phyloP scores from a whole-genome alignment of 92 coral and sea anemone species.

The Zoanthus sociatus region DNA sequence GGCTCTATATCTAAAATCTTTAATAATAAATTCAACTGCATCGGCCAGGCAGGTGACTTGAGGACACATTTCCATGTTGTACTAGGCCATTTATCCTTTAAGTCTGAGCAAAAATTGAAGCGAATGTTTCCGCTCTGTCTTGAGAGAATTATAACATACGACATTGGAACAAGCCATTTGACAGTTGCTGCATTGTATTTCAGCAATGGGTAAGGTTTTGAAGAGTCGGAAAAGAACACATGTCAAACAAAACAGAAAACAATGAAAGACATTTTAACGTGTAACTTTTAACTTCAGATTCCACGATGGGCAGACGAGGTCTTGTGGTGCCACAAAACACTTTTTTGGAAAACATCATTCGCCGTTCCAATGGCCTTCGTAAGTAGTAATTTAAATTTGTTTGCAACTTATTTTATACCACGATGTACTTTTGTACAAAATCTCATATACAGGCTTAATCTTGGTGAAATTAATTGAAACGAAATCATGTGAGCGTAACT shows the following conservation, averaged over 20 bases:
- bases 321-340: constrained; percentile 97
- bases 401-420: too few species aligned
- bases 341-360: constrained; percentile 90
- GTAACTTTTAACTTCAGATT: constrained; percentile 57
- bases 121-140: background rate
- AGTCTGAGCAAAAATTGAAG: background rate
- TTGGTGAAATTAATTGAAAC: too few species aligned
- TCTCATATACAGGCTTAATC: too few species aligned
- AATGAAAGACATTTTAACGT: background rate
- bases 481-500: too few species aligned
- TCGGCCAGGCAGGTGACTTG: constrained; percentile 18
- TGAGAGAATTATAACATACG: background rate
- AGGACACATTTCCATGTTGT: background rate
- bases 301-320: constrained; percentile 89
- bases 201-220: constrained; percentile 21
- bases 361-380: constrained; percentile 95
- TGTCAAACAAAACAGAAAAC: background rate
- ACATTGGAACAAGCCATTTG: background rate
- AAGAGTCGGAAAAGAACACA: background rate
- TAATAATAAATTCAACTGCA: background rate
- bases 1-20: background rate
- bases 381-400: constrained; percentile 55
- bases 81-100: background rate
- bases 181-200: background rate
- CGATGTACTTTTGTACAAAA: too few species aligned